These are phyloP conservation scores for Tiaroga cobitis DNA, from an alignment of 2,797 vertebrate genomes.

Conservation along the genomic window DNA sequence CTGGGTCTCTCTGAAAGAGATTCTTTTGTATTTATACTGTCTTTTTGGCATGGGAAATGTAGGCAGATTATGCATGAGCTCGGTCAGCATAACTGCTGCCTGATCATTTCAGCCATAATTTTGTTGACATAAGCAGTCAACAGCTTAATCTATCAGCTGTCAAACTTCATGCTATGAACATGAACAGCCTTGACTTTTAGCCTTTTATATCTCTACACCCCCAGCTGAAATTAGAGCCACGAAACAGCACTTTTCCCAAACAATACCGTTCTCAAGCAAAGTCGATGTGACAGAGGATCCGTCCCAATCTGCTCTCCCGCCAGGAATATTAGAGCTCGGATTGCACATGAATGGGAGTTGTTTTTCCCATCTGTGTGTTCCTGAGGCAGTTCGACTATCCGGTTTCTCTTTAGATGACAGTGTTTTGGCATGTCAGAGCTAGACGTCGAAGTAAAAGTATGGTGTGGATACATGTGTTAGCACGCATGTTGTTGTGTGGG, in stretches of 20 bases:
- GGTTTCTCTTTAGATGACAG: neutral
- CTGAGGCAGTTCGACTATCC: conserved; percentile 14
- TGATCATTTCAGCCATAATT: neutral
- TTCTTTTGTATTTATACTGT: conserved; percentile 1
- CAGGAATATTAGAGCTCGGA: conserved; percentile 15
- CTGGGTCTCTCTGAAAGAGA: neutral
- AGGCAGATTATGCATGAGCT: neutral
- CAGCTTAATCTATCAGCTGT: conserved; percentile 11
- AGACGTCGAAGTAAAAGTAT: conserved; percentile 7
- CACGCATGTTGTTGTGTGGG: conserved; percentile 29
- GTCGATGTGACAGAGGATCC: conserved; percentile 14
- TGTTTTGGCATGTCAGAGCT: conserved; percentile 26
- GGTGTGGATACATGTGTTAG: conserved; percentile 20
- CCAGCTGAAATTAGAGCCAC: neutral
- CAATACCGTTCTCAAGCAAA: neutral
- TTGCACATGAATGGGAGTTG: conserved; percentile 38
- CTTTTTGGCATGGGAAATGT: neutral
- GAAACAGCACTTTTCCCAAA: conserved; percentile 37
- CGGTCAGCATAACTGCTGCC: neutral
- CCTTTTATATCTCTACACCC: conserved; percentile 1
- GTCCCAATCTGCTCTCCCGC: neutral
- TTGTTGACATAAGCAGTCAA: conserved; percentile 1
- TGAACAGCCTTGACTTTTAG: conserved; percentile 6
- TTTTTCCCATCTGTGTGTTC: conserved; percentile 22
- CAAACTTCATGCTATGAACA: neutral